Base-by-base conservation (phyloP, 2,113 vertebrate genomes). In the Grammomys surdaster region DNA sequence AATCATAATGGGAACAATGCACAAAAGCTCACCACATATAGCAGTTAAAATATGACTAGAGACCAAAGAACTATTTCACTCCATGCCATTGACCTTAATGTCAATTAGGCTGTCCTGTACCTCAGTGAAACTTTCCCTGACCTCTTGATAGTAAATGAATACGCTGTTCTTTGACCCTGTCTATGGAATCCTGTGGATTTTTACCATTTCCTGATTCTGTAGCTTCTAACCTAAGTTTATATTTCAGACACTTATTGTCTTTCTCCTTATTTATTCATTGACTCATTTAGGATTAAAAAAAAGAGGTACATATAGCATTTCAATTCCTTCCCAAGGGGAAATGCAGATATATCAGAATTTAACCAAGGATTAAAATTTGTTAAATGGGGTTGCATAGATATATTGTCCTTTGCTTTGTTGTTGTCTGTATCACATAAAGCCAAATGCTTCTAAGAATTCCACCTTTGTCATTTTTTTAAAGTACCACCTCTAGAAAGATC, bases 1-100 rank as follows among this genome's bases (percentile, higher is more conserved):
- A 96, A 86, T 75, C 60, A 26, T 76, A 82, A 95, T 33, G 89
- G 96, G 97, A 96, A 95, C 9, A 40, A 94, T 91, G n/a, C 40
- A 88, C 26, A 92, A 96, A 95, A 91, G 31, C 12, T 87, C 46
- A 93, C 28, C 28, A 93, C 24, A 87, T 13, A n/a, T 33, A 40
- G 76, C 4, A 82, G 26, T 91, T 54, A 94, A 94, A 95, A 75
- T 76, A 63, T 70, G 80, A 73, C 90, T 85, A 72, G 40, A 84
- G 22, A 90, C 87, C 58, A 94, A 43, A 93, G 77, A 75, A 43
- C 60, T 87, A 51, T 46, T 93, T 90, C 43, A 60, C 84, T 65
- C 48, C 33, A 88, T 80, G 51, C 28, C 65, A 56, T 48, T 40
- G 67, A 77, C 58, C 69, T 22, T 87, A 70, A 85, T 24, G 58